Base-by-base conservation (phyloP, 2,113 vertebrate genomes). In the Hypocryptadius cinnamomeus region DNA sequence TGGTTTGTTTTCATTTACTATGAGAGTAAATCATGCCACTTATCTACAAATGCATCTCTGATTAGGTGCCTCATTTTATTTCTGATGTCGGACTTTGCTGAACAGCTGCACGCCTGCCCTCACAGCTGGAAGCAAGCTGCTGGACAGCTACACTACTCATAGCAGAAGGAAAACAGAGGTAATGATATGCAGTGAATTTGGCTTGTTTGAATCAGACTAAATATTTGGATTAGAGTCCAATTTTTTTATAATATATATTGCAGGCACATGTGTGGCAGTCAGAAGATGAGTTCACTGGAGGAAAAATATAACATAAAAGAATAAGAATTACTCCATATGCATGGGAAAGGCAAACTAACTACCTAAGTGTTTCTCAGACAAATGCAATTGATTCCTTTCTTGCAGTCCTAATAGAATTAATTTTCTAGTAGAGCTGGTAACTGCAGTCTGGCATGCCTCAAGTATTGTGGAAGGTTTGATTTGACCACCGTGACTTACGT, bases 141-240 rank as follows among this genome's bases (percentile, higher is more conserved):
- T 92, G 92, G 87, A 81, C 50, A 95, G 93, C 71, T 85, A 95
- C 76, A 23, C 61, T 30, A 25, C 89, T 51, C 80, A 30, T 2
- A 37, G 74, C 70, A 93, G 60, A 94, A 83, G 60, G 68, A 86
- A 78, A 95, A 69, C 50, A 54, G 48, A 93, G 79, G 78, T 82
- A 97, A 87, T 79, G 50, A 93, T 71, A 96, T n/a, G 45, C 68
- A 89, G 50, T 40, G 65, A 90, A 76, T 33, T 68, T 19, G 28
- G 42, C 61, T 89, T 89, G 63, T 72, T 68, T 80, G 42, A 91
- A 64, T 93, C 88, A 96, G 95, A 95, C 96, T 96, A 97, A 97
- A 97, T 96, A 97, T 94, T 96, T 87, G 64, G 78, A 94, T 94
- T 56, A 90, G 72, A 94, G 84, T 79, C 72, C 80, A 95, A 56